phyloP scores from a whole-genome alignment of 2,113 vertebrate genomes.

The Nothocercus julius region DNA sequence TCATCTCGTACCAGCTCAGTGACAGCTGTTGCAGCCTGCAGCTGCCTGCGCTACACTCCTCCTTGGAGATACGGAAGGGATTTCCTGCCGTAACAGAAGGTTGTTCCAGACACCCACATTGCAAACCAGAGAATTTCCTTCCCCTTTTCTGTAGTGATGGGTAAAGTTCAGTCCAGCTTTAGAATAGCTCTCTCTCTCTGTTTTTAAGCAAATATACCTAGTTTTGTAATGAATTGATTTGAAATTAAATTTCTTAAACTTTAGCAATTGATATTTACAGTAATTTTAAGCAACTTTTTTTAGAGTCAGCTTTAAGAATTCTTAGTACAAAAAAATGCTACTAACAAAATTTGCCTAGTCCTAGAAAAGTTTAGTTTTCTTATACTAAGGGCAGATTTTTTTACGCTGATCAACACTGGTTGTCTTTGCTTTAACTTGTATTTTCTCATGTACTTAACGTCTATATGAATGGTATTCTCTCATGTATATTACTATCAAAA shows the following conservation, averaged over 20 bases:
- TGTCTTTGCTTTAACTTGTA: not conserved
- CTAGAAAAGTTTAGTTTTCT: not conserved
- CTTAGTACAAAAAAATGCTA: not conserved
- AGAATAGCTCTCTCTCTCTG: not conserved
- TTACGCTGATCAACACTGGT: not conserved
- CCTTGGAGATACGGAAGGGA: accelerated
- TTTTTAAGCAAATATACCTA: not conserved
- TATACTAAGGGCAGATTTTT: not conserved
- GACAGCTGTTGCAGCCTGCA: not conserved
- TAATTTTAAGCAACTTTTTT: not conserved
- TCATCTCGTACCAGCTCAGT: not conserved
- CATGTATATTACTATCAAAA: not conserved
- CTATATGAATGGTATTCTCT: not conserved
- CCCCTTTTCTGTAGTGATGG: not conserved
- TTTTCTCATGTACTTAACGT: not conserved
- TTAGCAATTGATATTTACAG: not conserved
- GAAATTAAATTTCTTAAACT: not conserved
- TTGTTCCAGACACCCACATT: not conserved
- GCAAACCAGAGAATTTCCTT: not conserved
- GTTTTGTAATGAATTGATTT: not conserved
- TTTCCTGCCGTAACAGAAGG: not conserved
- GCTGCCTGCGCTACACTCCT: accelerated
- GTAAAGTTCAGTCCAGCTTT: not conserved
- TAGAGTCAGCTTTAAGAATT: not conserved
- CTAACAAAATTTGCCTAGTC: not conserved